Evolutionary conservation across 2,113 vertebrate genomes (phyloP).

Genomic region (Corythoichthys haematopterus): DNA sequence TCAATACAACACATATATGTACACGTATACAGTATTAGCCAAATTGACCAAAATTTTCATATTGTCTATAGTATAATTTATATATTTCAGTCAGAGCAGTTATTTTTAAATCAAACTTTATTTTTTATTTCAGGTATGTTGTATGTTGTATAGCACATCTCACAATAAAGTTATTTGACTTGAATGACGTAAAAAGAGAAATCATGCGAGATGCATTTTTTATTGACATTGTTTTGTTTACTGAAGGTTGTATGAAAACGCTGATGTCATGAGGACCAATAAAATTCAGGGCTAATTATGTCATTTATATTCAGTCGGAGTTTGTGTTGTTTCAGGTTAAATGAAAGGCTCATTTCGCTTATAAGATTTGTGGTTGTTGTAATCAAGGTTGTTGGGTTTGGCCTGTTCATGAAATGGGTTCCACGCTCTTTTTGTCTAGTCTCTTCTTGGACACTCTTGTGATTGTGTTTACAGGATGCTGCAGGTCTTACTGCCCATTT

Average conservation of each 20-base stretch:
- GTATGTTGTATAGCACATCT: too few relatives aligned
- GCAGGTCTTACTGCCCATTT: neutral
- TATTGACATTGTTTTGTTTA: slow-evolving; percentile 7
- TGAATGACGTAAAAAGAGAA: neutral
- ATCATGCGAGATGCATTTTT: slow-evolving; percentile 9
- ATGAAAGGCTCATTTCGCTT: slow-evolving; percentile 12
- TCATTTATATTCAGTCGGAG: slow-evolving; percentile 14
- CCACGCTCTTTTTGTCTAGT: neutral
- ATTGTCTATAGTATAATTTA: too few relatives aligned
- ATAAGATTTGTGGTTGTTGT: slow-evolving; percentile 2
- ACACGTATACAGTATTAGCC: too few relatives aligned
- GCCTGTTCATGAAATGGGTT: neutral
- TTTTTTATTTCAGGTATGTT: too few relatives aligned
- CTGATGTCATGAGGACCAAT: neutral
- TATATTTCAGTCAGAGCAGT: too few relatives aligned
- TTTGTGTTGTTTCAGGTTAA: slow-evolving; percentile 17
- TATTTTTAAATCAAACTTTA: too few relatives aligned
- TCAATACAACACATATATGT: too few relatives aligned
- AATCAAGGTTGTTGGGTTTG: slow-evolving; percentile 17
- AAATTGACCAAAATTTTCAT: too few relatives aligned
- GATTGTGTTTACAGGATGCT: neutral
- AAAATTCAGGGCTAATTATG: slow-evolving; percentile 1
- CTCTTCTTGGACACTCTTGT: neutral
- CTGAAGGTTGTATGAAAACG: slow-evolving; percentile 7
- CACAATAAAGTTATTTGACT: too few relatives aligned